Percentiles rank a stretch among this genome's conserved stretches.
These are phyloP conservation scores for Protophormia terraenovae DNA, from an alignment of 2,888 invertebrate genomes.

Conservation along the genomic window DNA sequence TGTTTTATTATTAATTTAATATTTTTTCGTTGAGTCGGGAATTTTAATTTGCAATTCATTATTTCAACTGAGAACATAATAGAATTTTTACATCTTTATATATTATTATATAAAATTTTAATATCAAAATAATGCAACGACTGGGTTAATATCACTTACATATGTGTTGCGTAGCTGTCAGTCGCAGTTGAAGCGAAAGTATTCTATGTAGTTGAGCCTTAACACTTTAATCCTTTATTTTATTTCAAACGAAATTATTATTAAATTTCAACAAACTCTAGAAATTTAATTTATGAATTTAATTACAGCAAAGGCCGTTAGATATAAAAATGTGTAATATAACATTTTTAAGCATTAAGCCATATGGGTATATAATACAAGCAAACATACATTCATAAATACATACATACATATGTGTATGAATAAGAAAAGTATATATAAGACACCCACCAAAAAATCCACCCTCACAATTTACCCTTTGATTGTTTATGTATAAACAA, in stretches of 20 bases:
- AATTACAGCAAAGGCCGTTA: slow-evolving; percentile 31
- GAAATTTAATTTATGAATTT: slow-evolving; percentile 16
- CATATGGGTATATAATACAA: slow-evolving; percentile 42
- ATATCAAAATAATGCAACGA: too few species aligned
- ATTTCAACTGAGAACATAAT: too few species aligned
- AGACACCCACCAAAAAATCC: slow-evolving; percentile 37
- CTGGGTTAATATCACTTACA: too few species aligned
- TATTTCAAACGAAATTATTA: not conserved
- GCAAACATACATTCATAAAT: not conserved
- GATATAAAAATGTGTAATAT: slow-evolving; percentile 36
- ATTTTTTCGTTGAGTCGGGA: too few species aligned
- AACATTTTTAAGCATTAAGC: slow-evolving; percentile 49
- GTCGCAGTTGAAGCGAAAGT: too few species aligned
- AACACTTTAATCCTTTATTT: too few species aligned
- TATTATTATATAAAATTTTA: too few species aligned
- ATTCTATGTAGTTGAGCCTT: too few species aligned
- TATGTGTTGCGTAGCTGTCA: too few species aligned
- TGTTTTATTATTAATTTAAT: too few species aligned
- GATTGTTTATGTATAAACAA: slow-evolving; percentile 45
- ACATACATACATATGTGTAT: not conserved
- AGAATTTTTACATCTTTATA: too few species aligned
- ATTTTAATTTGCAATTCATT: too few species aligned
- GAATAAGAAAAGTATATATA: not conserved
- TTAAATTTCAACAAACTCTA: not conserved
- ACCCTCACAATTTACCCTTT: slow-evolving; percentile 68